A percentile compares a stretch with the other conserved stretches of the same genome.
These are phyloP conservation scores for Liparis tanakae DNA, from an alignment of 2,797 vertebrate genomes.

Conservation along the genomic window DNA sequence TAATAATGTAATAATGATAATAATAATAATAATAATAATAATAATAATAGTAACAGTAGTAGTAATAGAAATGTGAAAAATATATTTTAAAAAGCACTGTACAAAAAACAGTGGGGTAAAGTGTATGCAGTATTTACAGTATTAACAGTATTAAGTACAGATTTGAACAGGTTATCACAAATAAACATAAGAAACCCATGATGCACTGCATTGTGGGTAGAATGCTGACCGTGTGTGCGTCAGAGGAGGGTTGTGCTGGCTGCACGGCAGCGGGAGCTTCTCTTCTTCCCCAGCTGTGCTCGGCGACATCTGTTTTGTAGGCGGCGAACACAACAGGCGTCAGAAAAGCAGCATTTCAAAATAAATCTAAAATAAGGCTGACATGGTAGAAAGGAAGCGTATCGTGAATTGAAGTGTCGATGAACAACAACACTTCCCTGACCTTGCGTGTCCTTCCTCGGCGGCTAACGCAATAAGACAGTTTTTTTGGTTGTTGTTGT, in stretches of 20 bases:
- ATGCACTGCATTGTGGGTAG: conserved; percentile 36
- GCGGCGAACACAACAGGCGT: conserved; percentile 65
- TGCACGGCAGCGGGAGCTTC: conserved; percentile 56
- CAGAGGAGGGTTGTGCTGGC: conserved; percentile 42
- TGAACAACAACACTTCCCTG: conserved; percentile 49
- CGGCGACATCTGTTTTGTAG: conserved; percentile 75
- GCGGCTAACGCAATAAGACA: conserved; percentile 21
- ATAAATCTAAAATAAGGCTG: conserved; percentile 39
- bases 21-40: no score
- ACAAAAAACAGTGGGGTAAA: no score
- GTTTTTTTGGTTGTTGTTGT: conserved; percentile 12
- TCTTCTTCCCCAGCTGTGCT: conserved; percentile 70
- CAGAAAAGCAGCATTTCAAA: conserved; percentile 53
- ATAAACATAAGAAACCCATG: no score
- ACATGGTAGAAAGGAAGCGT: conserved; percentile 46
- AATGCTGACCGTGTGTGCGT: conserved; percentile 22
- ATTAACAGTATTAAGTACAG: no score
- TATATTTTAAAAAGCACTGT: no score
- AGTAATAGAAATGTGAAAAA: no score
- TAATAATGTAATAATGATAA: no score
- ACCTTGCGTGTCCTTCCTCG: conserved; percentile 43
- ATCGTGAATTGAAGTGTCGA: conserved; percentile 51
- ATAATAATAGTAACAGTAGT: no score
- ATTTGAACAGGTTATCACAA: no score
- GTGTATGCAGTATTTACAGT: no score